Evolutionary conservation across 2,113 vertebrate genomes (phyloP).

Genomic region (Rhea pennata): DNA sequence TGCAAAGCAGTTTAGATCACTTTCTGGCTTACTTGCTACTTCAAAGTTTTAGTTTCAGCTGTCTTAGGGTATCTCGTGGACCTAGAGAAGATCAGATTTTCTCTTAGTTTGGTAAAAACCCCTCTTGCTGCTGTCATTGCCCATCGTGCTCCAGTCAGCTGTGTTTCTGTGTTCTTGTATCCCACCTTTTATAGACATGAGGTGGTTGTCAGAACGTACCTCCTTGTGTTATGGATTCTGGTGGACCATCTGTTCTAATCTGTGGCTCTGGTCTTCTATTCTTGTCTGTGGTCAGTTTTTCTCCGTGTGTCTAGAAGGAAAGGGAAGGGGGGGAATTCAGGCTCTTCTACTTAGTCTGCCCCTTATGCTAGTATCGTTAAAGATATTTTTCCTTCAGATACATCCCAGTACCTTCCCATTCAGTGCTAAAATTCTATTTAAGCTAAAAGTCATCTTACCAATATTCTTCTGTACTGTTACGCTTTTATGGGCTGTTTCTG

Average conservation of each 20-base stretch:
- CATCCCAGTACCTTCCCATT: not conserved
- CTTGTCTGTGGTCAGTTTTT: not conserved
- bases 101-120: not conserved
- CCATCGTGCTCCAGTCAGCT: not conserved
- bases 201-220: not conserved
- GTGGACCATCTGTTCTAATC: not conserved
- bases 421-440: not conserved
- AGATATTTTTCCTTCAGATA: not conserved
- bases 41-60: not conserved
- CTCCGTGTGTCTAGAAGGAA: not conserved
- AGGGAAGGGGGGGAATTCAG: not conserved
- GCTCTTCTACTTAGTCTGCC: not conserved
- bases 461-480: not conserved
- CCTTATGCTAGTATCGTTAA: not conserved
- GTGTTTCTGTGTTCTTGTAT: not conserved
- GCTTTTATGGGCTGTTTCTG: not conserved
- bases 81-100: not conserved
- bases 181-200: not conserved
- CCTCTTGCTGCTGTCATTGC: not conserved
- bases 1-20: not conserved
- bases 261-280: not conserved
- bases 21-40: not conserved
- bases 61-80: not conserved
- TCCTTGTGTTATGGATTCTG: not conserved
- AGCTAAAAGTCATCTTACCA: not conserved